A percentile compares a stretch with the other conserved stretches of the same genome.
phyloP scores from a whole-genome alignment of 2,113 vertebrate genomes.

The Poicephalus meyeri region DNA sequence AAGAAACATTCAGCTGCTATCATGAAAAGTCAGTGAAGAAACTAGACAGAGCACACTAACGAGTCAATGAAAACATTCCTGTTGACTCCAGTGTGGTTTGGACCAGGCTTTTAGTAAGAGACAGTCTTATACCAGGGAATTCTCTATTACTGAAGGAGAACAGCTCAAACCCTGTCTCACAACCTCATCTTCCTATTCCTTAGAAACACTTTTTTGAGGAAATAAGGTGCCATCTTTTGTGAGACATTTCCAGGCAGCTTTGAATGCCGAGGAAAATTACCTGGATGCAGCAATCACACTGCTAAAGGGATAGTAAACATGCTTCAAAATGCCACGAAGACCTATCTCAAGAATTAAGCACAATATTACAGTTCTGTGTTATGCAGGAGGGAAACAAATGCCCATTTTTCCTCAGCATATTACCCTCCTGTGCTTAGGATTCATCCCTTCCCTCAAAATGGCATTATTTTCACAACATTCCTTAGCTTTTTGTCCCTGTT shows the following conservation, averaged over 20 bases:
- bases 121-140: background rate
- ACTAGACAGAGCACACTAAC: too few relatives aligned
- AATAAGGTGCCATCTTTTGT: background rate
- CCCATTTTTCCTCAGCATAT: background rate
- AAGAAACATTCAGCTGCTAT: too few relatives aligned
- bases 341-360: background rate
- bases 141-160: background rate
- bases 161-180: background rate
- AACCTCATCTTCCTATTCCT: background rate
- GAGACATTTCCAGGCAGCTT: background rate
- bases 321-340: background rate
- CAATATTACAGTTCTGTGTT: background rate
- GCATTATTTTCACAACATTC: background rate
- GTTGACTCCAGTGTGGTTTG: background rate
- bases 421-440: background rate
- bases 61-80: conserved; percentile 8
- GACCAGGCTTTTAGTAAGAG: background rate
- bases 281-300: background rate
- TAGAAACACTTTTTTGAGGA: background rate
- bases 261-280: background rate
- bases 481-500: background rate
- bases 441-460: background rate
- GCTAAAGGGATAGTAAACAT: background rate
- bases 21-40: too few relatives aligned
- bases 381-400: background rate